Base-by-base conservation (phyloP, 2,113 vertebrate genomes). In the Redunca redunca region DNA sequence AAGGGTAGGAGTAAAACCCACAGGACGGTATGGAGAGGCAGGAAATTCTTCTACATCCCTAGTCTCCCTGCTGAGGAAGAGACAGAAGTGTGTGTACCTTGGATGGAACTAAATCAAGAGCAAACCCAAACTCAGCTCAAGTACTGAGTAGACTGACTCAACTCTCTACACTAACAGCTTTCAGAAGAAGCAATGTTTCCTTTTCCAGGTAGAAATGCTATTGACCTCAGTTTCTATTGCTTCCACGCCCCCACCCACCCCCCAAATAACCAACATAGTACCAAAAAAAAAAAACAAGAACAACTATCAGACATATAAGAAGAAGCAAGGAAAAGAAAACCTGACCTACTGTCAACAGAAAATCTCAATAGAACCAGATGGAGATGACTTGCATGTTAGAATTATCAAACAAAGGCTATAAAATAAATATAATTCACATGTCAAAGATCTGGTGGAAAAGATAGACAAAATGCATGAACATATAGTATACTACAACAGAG, bases 221-320 rank as follows among this genome's bases (percentile, higher is more conserved):
- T 50, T 71, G 80, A 71, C 84, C 19, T 52, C 64, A 15, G 21
- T 91, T 23, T 90, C 33, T 83, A 36, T 17, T 82, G 19, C 21
- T 48, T 11, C 30, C 48, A 48, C 0, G 3, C 17, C 19, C 9
- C 25, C 2, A 2, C 2, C 5, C 8, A 64, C 36, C 40, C 3
- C 36, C 71, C 3, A 25, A 55, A 53, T 77, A 95, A 28, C 48
- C n/a, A 86, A 86, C 21, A 85, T 28, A 55, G 17, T 58, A 33
- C 23, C 12, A 2, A 3, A 40, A 16, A 64, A n/a, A 36, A 43
- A 17, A 10, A 5, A 0, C 2, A 14, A 50, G 80, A 92, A 50
- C 48, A 78, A 53, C 19, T 84, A 62, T 55, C 33, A 91, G n/a
- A 91, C 21, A 77, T 62, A 46, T 6, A 62, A 25, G 40, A 81